Evolutionary conservation across 2,113 vertebrate genomes (phyloP).

Genomic region (Takifugu bimaculatus): DNA sequence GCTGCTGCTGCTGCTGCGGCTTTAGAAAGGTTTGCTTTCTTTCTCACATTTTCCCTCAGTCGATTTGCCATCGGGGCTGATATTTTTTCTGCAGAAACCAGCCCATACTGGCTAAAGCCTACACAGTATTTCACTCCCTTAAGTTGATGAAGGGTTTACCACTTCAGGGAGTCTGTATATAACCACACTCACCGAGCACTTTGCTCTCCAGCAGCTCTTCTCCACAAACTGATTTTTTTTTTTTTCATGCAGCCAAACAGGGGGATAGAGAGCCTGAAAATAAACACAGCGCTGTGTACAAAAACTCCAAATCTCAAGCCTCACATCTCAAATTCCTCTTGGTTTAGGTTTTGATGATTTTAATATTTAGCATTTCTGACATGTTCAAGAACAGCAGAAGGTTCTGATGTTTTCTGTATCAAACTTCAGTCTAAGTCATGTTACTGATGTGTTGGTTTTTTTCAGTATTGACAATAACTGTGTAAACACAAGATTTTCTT

Average conservation of each 20-base stretch:
- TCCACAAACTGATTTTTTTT: not conserved
- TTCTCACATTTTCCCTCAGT: constrained; percentile 45
- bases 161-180: constrained; percentile 30
- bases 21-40: constrained; percentile 28
- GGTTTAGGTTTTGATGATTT: constrained; percentile 20
- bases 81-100: constrained; percentile 40
- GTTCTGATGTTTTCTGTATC: constrained; percentile 26
- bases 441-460: constrained; percentile 28
- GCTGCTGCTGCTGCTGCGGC: constrained; percentile 29
- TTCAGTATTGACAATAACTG: constrained; percentile 41
- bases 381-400: constrained; percentile 26
- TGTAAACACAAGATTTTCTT: constrained; percentile 34
- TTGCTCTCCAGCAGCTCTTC: constrained; percentile 24
- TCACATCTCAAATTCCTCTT: constrained; percentile 11
- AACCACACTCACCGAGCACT: constrained; percentile 10
- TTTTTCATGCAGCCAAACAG: constrained; percentile 2
- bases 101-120: constrained; percentile 9
- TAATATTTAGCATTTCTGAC: constrained; percentile 26
- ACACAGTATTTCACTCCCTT: constrained; percentile 28
- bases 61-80: constrained; percentile 33
- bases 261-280: constrained; percentile 5
- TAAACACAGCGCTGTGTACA: constrained; percentile 8
- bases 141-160: constrained; percentile 28
- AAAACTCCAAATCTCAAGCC: constrained; percentile 24
- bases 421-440: constrained; percentile 27